phyloP scores from a whole-genome alignment of 2,113 vertebrate species.

The Propithecus coquereli region DNA sequence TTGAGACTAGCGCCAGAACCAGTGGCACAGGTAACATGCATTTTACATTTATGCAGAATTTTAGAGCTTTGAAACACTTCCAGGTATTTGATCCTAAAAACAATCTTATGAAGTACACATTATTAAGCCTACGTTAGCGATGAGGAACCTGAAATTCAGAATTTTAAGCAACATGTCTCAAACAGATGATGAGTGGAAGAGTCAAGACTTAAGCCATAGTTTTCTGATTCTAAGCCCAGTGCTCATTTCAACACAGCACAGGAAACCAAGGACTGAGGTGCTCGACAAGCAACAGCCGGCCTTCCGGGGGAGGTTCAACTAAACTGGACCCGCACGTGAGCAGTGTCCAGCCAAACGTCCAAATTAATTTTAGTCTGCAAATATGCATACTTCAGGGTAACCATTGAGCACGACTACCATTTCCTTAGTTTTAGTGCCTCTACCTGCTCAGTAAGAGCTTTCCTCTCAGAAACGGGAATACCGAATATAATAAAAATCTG shows the following conservation, averaged over 20 bases:
- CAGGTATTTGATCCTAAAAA: not conserved
- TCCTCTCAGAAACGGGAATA: not conserved
- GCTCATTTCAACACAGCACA: not conserved
- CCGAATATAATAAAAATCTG: not conserved
- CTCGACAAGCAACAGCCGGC: not conserved
- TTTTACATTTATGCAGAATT: not conserved
- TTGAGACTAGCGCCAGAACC: not conserved
- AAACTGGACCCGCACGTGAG: not conserved
- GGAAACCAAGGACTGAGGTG: not conserved
- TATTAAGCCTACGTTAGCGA: not conserved
- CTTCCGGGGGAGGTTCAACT: not conserved
- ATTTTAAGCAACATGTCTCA: conserved; percentile 23
- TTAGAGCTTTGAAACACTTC: not conserved
- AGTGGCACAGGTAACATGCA: not conserved
- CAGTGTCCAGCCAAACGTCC: not conserved
- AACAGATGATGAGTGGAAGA: not conserved
- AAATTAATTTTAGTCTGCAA: conserved; percentile 16
- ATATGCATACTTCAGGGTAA: not conserved
- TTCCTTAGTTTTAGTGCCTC: not conserved
- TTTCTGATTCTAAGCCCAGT: not conserved
- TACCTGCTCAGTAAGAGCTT: not conserved
- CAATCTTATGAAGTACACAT: not conserved
- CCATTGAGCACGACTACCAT: not conserved
- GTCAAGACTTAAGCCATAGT: not conserved
- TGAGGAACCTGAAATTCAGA: not conserved